Base-by-base conservation (phyloP, 2,113 vertebrate species). In the Lycaon pictus region DNA sequence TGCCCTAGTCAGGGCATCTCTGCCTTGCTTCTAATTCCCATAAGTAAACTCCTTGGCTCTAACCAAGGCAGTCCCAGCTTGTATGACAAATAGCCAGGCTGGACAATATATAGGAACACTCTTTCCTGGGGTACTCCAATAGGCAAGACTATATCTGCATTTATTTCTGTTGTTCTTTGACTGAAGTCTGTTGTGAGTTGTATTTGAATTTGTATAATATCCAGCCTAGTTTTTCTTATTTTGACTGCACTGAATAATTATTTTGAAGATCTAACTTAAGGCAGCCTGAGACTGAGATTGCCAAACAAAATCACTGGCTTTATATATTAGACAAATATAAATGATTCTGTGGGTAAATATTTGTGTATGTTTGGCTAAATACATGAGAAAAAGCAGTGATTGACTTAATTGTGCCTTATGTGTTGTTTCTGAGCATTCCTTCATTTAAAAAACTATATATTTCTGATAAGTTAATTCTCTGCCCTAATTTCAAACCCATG, bases 341-440 rank as follows among this genome's bases (percentile, higher is more conserved):
- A 72, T 87, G 29, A 95, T 93, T 95, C 58, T 82, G 56, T 74
- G 60, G 20, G 58, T 90, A 97, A 97, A 96, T 72, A 95, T 91
- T 93, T 97, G 85, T 90, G 43, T 84, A n/a, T 29, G 43, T 94
- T 69, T 96, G 9, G 13, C 53, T 95, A 92, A 93, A 35, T 67
- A 48, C 43, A 87, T 32, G 35, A n/a, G 35, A 22, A 63, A 76
- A 94, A 96, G 51, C 67, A 95, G 22, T 91, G 48, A 93, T 53
- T 11, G n/a, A 27, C 72, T 95, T 72, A 77, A 94, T 79, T 96
- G 77, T 27, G 88, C 77, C 85, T 88, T 85, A 88, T 72, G 76
- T 81, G 91, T 79, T 90, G 25, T 79, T 97, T 88, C 51, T 0
- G 0, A 85, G 37, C 58, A 94, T 55, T 37, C 3, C 60, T 95